Evolutionary conservation across 2,797 vertebrate species (phyloP), one percentile per base, ranked within the genome.

Genomic region (Parauchenoglanis punctatus): DNA sequence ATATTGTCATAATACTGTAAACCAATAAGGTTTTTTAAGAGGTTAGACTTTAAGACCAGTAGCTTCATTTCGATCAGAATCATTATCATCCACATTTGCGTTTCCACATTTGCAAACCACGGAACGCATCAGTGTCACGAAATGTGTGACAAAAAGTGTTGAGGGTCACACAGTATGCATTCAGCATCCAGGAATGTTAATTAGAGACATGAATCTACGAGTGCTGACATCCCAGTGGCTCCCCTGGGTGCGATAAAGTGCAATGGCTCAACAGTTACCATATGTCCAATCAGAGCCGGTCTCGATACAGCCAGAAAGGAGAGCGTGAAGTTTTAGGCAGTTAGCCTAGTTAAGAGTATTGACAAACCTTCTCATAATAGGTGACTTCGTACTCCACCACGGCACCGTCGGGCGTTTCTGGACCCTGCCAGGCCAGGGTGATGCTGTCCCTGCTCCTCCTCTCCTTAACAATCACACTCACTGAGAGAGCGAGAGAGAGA

Each of bases 331-430:
- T 87, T 84, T 77, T 68, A 49, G 61, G 23, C 83, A 70, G 77
- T 81, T 31, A 70, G 81, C 15, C 28, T 52, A 73, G 8, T 68
- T 73, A 56, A 18, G 81, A 44, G 58, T 75, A 81, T 72, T 84
- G 17, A 89, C 92, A 94, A 93, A 97, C 96, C 96, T 97, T 97
- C 93, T 97, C 96, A 78, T 97, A 97, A 91, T 97, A 97, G 91
- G 96, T 96, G 87, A 97, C 95, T 93, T 97, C 96, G 89, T 97
- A 97, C 91, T 97, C 96, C 92, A 97, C 95, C 6, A 96, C 94
- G 3, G 87, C 94, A 68, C 95, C 95, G 4, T 94, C 96, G 58
- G 96, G 93, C 88, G 94, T 94, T 90, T 96, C 95, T 3, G 96
- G 96, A 87, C 94, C 96, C 92, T 97, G 96, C 95, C 96, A 97